Evolutionary conservation across 2,113 vertebrate species (phyloP), one percentile per base, ranked within the genome.

Genomic region (Eptatretus burgeri): DNA sequence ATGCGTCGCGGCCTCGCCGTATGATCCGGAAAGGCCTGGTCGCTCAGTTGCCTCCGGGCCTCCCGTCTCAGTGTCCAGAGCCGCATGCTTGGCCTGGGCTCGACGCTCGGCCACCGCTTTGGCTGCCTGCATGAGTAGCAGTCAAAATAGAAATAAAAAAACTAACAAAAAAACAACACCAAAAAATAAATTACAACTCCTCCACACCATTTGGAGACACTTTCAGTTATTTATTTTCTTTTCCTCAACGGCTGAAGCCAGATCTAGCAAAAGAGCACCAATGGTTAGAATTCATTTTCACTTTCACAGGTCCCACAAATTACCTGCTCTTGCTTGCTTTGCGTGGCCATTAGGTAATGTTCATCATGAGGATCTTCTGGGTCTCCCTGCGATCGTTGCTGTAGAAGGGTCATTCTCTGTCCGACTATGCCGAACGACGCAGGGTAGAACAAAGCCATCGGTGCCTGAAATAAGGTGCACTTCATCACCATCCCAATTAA

Each of bases 281-380:
- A 5, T 41, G n/a, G n/a, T n/a, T n/a, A n/a, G n/a, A n/a, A n/a
- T 41, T 41, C 27, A 41, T 41, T 41, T 41, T 41, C 27, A 41
- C 27, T 41, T 41, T 41, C 27, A 41, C 7, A 41, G 27, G 27
- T 41, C 27, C 3, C 27, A 41, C 27, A 41, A 64, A 66, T 63
- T 64, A 89, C 91, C 81, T 93, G 89, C 65, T 98, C 91, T 68
- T 93, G 89, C 74, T 96, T 98, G 77, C 85, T 96, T 71, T 98
- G 91, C 3, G 89, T 98, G 60, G 81, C 76, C 69, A 98, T 71
- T 51, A 98, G 78, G 71, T 91, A 98, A 68, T 93, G 87, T 5
- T 98, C 91, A 72, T 95, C 88, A 2, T 98, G 84, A 49, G 91
- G 89, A 66, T 98, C 91, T 67, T 93, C 87, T 1, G 87, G 74